Evolutionary conservation across 2,797 vertebrate genomes (phyloP).

Genomic region (Sebastes melanostomus): DNA sequence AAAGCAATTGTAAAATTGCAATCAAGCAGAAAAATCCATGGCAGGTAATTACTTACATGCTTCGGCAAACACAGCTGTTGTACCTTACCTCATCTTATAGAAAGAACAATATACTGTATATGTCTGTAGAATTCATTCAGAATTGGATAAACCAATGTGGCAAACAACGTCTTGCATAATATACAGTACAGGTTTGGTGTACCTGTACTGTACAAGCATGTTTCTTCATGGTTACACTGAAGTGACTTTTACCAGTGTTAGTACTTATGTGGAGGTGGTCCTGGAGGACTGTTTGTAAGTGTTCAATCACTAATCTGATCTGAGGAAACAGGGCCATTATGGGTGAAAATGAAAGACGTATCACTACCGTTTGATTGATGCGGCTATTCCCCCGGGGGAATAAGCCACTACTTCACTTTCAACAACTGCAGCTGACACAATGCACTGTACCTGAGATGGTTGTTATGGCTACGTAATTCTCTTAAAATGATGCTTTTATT

Average conservation of each 20-base stretch:
- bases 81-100: neutral
- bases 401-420: slow-evolving; percentile 81
- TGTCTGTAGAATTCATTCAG: neutral
- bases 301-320: slow-evolving; percentile 82
- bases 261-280: slow-evolving; percentile 63
- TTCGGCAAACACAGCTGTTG: slow-evolving; percentile 7
- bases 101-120: neutral
- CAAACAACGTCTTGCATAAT: neutral
- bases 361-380: slow-evolving; percentile 81
- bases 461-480: slow-evolving; percentile 82
- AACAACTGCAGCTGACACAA: slow-evolving; percentile 76
- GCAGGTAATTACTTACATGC: slow-evolving; percentile 29
- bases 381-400: slow-evolving; percentile 77
- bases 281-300: slow-evolving; percentile 68
- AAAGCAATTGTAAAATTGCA: slow-evolving; percentile 16
- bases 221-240: slow-evolving; percentile 37
- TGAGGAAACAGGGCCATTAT: slow-evolving; percentile 78
- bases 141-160: neutral
- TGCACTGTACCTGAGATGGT: slow-evolving; percentile 65
- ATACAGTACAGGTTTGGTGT: neutral
- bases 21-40: slow-evolving; percentile 16
- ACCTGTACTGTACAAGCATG: slow-evolving; percentile 8
- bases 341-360: slow-evolving; percentile 79
- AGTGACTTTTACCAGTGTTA: slow-evolving; percentile 62
- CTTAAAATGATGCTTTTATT: slow-evolving; percentile 78